Evolutionary conservation across 2,888 invertebrate genomes (phyloP).

Genomic region (Hypomecis atomaria): DNA sequence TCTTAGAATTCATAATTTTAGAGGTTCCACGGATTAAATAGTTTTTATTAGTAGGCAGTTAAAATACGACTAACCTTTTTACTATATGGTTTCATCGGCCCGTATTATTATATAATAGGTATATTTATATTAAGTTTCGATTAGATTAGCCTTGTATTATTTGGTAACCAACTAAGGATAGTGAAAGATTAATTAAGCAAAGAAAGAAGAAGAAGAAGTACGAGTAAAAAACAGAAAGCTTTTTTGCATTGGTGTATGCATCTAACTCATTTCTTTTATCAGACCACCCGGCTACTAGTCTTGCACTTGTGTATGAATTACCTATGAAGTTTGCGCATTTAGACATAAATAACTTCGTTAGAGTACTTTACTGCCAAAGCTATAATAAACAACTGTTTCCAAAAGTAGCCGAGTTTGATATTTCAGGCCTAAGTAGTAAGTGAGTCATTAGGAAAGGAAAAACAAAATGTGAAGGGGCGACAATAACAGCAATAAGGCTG

Average conservation of each 20-base stretch:
- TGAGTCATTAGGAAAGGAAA: slow-evolving; percentile 76
- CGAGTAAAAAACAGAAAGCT: no score
- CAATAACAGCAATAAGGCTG: slow-evolving; percentile 67
- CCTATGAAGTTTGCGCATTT: no score
- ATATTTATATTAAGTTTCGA: no score
- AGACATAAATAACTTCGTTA: slow-evolving; percentile 1
- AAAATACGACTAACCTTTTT: neutral
- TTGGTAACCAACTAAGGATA: no score
- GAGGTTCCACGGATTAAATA: slow-evolving; percentile 7
- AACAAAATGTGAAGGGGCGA: slow-evolving; percentile 56
- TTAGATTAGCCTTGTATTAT: no score
- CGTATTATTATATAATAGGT: neutral
- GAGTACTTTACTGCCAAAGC: slow-evolving; percentile 38
- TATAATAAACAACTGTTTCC: slow-evolving; percentile 45
- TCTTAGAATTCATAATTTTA: slow-evolving; percentile 27
- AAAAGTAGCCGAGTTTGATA: slow-evolving; percentile 49
- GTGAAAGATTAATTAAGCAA: no score
- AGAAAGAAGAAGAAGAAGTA: no score
- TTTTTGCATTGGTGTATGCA: no score
- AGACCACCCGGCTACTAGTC: no score
- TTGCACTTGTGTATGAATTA: no score
- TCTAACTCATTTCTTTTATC: no score
- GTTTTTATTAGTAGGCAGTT: slow-evolving; percentile 2
- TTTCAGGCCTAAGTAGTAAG: slow-evolving; percentile 63
- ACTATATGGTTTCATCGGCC: neutral